These are phyloP conservation scores for Caradrina clavipalpis DNA, from an alignment of 2,888 invertebrate genomes.

Conservation along the genomic window DNA sequence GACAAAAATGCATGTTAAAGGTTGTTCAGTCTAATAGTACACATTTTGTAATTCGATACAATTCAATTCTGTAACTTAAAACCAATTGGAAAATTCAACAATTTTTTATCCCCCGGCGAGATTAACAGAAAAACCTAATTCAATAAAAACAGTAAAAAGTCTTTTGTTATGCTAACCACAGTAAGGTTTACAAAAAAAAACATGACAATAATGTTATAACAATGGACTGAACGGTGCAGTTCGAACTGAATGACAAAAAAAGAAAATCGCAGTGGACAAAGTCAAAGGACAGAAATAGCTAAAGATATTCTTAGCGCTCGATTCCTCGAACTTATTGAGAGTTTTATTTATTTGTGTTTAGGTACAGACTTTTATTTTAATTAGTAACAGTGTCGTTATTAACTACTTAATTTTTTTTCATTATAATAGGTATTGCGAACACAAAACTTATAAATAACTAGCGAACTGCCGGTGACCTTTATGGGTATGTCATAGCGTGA, in stretches of 20 bases:
- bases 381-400: neutral
- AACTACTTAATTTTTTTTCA: too few species aligned
- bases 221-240: conserved; percentile 32
- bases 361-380: too few species aligned
- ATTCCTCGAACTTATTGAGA: neutral
- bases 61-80: neutral
- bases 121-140: conserved; percentile 12
- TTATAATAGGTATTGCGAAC: too few species aligned
- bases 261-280: neutral
- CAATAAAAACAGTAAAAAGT: conserved; percentile 21
- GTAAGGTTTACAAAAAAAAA: conserved; percentile 31
- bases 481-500: too few species aligned
- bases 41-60: too few species aligned
- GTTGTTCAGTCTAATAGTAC: too few species aligned
- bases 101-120: conserved; percentile 6
- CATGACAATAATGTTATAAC: conserved; percentile 19
- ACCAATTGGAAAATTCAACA: conserved; percentile 13
- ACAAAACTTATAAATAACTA: too few species aligned
- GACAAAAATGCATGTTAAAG: too few species aligned
- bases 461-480: too few species aligned
- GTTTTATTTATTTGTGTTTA: neutral
- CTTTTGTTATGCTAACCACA: conserved; percentile 39
- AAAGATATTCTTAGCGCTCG: neutral
- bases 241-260: neutral
- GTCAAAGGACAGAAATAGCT: conserved; percentile 24